These are phyloP conservation scores for Limanda limanda DNA, from an alignment of 2,113 vertebrate species.

Conservation along the genomic window DNA sequence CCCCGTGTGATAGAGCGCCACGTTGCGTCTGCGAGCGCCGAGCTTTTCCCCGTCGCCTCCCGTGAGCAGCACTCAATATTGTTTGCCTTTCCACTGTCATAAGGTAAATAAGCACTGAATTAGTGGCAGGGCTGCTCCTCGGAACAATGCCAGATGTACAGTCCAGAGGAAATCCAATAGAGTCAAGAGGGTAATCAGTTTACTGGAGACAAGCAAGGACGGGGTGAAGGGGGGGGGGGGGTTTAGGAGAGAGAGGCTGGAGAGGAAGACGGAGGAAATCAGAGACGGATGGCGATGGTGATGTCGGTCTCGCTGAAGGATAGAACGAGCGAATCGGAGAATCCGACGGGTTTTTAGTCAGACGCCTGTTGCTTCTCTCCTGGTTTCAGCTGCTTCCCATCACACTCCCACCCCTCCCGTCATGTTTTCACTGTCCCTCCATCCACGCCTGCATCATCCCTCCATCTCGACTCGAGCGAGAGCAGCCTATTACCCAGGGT, in stretches of 20 bases:
- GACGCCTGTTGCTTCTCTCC: constrained; percentile 63
- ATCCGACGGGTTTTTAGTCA: constrained; percentile 4
- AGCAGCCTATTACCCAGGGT: constrained; percentile 79
- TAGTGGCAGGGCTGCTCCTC: constrained; percentile 64
- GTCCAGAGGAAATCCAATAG: constrained; percentile 78
- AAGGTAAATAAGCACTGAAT: constrained; percentile 81
- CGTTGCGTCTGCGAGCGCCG: constrained; percentile 7
- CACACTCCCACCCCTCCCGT: background rate
- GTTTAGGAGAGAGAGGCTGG: background rate
- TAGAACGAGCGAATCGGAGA: background rate
- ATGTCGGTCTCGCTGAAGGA: background rate
- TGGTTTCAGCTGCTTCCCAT: background rate
- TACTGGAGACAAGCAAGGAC: constrained; percentile 58
- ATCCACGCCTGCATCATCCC: constrained; percentile 22
- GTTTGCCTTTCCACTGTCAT: constrained; percentile 74
- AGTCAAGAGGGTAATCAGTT: constrained; percentile 76
- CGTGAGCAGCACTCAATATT: constrained; percentile 64
- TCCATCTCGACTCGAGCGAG: constrained; percentile 37
- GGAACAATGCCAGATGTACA: constrained; percentile 76
- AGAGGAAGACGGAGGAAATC: constrained; percentile 40
- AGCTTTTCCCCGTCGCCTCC: constrained; percentile 26
- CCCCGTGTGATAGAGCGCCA: constrained; percentile 18
- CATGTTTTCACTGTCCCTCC: constrained; percentile 22
- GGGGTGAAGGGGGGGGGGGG: constrained; percentile 11
- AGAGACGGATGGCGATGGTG: constrained; percentile 20